phyloP scores from a whole-genome alignment of 2,797 vertebrate species.

The Hozukius guyotensis region DNA sequence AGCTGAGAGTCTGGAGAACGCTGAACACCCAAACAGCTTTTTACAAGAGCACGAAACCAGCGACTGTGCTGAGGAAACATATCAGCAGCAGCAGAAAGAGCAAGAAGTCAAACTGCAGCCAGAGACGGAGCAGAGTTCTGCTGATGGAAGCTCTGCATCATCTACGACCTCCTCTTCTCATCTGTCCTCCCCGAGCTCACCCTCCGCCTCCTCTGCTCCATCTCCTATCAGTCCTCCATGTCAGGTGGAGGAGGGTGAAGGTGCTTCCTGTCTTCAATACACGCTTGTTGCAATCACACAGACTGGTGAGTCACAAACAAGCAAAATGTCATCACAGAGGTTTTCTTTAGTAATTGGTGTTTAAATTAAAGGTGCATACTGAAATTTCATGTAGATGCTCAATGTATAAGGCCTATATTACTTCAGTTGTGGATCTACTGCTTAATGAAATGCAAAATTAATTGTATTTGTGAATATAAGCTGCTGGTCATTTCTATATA shows the following conservation, averaged over 20 bases:
- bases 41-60: conserved; percentile 85
- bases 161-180: conserved; percentile 32
- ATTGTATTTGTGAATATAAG: background rate
- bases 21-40: conserved; percentile 78
- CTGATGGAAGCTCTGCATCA: conserved; percentile 46
- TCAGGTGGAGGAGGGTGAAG: conserved; percentile 79
- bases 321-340: background rate
- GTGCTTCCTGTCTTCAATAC: conserved; percentile 76
- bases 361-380: background rate
- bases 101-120: conserved; percentile 41
- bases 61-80: conserved; percentile 85
- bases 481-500: background rate
- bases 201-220: conserved; percentile 34
- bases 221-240: conserved; percentile 30
- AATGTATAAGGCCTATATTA: background rate
- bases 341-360: background rate
- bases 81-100: conserved; percentile 79
- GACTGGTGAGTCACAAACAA: conserved; percentile 22
- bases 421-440: background rate
- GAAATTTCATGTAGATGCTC: background rate
- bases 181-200: conserved; percentile 19
- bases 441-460: background rate
- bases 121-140: conserved; percentile 43
- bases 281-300: background rate
- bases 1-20: conserved; percentile 1